Conservation (phyloP, 2,888 invertebrate genomes). For the Candidula unifasciata region DNA sequence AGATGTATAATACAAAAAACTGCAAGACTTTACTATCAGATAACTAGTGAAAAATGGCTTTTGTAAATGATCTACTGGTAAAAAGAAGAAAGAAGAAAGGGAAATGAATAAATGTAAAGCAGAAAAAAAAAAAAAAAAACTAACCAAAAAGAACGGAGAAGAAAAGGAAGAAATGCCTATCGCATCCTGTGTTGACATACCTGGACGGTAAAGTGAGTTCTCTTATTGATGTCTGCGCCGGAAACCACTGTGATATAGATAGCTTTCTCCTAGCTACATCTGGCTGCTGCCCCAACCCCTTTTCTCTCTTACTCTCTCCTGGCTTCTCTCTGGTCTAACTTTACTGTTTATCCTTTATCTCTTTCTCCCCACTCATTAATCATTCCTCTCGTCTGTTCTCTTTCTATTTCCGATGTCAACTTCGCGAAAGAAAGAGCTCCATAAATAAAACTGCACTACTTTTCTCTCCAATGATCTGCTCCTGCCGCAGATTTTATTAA, state of each 20-base stretch:
- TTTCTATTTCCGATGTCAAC: background rate
- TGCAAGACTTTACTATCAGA: no score
- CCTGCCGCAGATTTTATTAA: background rate
- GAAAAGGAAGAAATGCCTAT: no score
- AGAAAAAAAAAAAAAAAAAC: no score
- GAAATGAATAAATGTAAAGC: no score
- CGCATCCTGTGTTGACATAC: no score
- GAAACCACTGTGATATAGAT: background rate
- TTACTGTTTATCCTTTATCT: background rate
- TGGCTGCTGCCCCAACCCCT: background rate
- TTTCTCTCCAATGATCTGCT: background rate
- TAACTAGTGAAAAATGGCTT: no score
- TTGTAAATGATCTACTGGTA: no score
- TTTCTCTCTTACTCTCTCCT: background rate
- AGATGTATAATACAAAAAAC: no score
- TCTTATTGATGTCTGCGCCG: no score
- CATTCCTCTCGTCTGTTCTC: background rate
- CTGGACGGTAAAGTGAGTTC: no score
- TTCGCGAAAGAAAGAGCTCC: constrained; percentile 2
- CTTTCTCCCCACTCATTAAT: background rate
- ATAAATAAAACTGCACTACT: constrained; percentile 4
- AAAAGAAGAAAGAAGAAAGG: no score
- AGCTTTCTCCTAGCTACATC: background rate
- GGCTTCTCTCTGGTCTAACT: background rate
- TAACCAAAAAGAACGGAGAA: no score